Evolutionary conservation across 2,888 invertebrate genomes (phyloP), one percentile per base, ranked within the genome.

Genomic region (Drosophila kuntzei): DNA sequence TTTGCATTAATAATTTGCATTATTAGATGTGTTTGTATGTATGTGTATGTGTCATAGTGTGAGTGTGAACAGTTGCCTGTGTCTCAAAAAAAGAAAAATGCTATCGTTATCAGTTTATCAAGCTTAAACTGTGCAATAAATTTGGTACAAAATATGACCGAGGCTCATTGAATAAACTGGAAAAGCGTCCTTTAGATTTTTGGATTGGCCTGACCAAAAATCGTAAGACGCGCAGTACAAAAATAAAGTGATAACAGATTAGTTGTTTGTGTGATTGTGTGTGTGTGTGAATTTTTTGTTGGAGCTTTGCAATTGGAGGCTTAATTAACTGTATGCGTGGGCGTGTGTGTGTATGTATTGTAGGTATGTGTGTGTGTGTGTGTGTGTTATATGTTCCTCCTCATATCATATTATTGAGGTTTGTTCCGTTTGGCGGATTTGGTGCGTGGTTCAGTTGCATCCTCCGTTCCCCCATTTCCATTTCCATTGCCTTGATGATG

Each of bases 351-450:
- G 43, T 29, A 16, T 39, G 44, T 32, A 9, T 36, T n/a, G n/a
- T n/a, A n/a, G n/a, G n/a, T n/a, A 34, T 41, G 27, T 59, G 20
- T 41, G 34, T 61, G 8, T 46, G 37, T 20, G 8, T 25, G 37
- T 36, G 25, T 50, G 11, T 51, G 60, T 39, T 50, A 14, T 4
- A 14, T 32, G 20, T 32, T 43, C 43, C 43, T n/a, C 25, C 9
- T 27, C 44, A 51, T 58, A 55, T 46, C 36, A 47, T 71, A 70
- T 68, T 87, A 73, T 69, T 78, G 75, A 71, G 55, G 76, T 54
- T 82, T 85, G 68, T 57, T 72, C 32, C 83, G 76, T 54, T 80
- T 85, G 20, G 43, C 46, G 27, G 70, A 60, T 49, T 80, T 84
- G 36, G 29, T 47, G 32, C 61, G 62, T 14, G 63, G 49, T 49